phyloP scores from a whole-genome alignment of 2,888 invertebrate species.

The Pocota personata region DNA sequence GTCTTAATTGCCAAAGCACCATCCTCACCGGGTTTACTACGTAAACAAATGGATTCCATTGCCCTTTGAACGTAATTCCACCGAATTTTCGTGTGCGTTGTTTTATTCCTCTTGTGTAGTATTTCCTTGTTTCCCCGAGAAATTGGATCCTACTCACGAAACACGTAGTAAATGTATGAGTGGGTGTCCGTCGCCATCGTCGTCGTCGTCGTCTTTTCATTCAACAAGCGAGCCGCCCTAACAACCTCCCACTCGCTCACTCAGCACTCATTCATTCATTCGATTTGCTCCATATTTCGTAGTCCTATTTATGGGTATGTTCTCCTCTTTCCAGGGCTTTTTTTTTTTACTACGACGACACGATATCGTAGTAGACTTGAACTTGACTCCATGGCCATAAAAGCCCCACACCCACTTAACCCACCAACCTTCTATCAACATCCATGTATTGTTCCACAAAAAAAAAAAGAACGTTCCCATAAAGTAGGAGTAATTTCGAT shows the following conservation, averaged over 20 bases:
- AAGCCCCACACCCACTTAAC: conserved; percentile 49
- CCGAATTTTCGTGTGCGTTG: conserved; percentile 37
- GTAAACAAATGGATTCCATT: conserved; percentile 33
- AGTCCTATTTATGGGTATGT: conserved; percentile 69
- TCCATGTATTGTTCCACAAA: conserved; percentile 67
- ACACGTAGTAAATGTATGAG: conserved; percentile 49
- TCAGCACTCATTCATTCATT: conserved; percentile 68
- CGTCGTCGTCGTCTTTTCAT: conserved; percentile 38
- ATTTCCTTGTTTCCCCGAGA: conserved; percentile 11
- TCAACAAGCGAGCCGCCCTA: conserved; percentile 59
- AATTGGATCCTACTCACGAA: conserved; percentile 62
- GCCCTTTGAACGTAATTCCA: conserved; percentile 37
- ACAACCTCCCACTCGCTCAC: conserved; percentile 21
- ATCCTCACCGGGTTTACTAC: not conserved
- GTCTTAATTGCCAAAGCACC: not conserved
- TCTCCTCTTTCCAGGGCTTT: conserved; percentile 37
- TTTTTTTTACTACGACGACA: conserved; percentile 55
- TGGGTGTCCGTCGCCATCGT: conserved; percentile 52
- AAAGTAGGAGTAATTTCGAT: conserved; percentile 71
- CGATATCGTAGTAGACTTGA: conserved; percentile 71
- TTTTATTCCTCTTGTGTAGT: conserved; percentile 28
- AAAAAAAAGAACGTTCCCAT: conserved; percentile 52
- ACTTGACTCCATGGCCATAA: conserved; percentile 71
- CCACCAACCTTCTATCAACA: conserved; percentile 24
- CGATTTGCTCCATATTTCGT: conserved; percentile 72